Percentiles rank a stretch among this genome's conserved stretches.
These are phyloP conservation scores for Grammomys dolichurus DNA, from an alignment of 2,113 vertebrate genomes.

Conservation along the genomic window DNA sequence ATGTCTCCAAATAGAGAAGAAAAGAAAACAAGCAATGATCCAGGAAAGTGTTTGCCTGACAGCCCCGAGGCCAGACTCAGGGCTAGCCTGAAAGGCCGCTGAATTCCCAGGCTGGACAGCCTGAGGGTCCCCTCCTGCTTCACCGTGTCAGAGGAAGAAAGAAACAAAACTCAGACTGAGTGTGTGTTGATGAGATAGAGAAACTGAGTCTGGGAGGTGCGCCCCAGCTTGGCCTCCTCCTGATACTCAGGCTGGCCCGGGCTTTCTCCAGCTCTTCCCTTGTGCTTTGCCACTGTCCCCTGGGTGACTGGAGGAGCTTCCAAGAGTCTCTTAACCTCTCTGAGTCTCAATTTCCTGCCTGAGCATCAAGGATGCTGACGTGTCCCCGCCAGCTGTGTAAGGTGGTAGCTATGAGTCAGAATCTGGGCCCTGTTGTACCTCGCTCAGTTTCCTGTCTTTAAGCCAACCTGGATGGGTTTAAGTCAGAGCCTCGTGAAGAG, in stretches of 20 bases:
- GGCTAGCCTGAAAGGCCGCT: not conserved
- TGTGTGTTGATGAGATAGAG: not conserved
- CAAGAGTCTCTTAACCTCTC: not conserved
- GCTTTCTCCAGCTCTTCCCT: too few species aligned
- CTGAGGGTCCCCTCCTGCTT: not conserved
- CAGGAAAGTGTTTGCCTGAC: not conserved
- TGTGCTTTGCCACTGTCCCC: fast-evolving
- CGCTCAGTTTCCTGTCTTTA: not conserved
- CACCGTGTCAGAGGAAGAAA: not conserved
- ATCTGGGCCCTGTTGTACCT: too few species aligned
- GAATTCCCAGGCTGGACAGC: not conserved
- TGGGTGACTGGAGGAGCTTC: not conserved
- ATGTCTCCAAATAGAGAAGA: not conserved
- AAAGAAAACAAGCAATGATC: not conserved
- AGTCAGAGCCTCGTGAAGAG: not conserved
- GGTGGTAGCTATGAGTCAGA: not conserved
- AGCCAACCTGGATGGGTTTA: not conserved
- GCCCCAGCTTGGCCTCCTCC: not conserved
- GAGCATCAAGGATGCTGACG: not conserved
- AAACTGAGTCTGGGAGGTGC: not conserved
- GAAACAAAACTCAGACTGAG: not conserved
- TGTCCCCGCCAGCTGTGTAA: not conserved
- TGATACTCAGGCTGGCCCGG: not conserved
- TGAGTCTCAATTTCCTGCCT: slow-evolving; percentile 26
- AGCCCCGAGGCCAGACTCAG: not conserved